These are phyloP conservation scores for Phrynosoma blainvillii DNA, from an alignment of 2,113 vertebrate genomes.

Conservation along the genomic window DNA sequence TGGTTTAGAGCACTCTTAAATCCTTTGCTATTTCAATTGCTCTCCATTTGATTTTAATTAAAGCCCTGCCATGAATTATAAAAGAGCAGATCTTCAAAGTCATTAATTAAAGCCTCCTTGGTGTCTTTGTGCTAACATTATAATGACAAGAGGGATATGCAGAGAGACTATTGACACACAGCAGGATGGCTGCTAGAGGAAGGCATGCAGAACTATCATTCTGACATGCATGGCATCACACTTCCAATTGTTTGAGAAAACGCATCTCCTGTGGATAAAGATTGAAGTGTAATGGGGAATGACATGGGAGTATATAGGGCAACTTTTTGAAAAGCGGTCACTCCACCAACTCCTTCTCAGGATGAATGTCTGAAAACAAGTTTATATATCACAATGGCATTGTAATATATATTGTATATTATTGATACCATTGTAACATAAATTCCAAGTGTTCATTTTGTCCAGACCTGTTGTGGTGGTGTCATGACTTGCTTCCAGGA, in stretches of 20 bases:
- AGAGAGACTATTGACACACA: constrained; percentile 28
- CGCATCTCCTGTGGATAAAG: constrained; percentile 33
- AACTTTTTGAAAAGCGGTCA: constrained; percentile 24
- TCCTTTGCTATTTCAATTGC: constrained; percentile 64
- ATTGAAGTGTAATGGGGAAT: neutral
- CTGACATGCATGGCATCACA: constrained; percentile 28
- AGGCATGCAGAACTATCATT: constrained; percentile 58
- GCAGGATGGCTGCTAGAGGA: constrained; percentile 38
- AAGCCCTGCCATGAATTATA: constrained; percentile 72
- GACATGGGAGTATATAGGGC: neutral
- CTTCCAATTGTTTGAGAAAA: constrained; percentile 11
- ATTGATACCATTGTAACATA: too few relatives aligned
- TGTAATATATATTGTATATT: too few relatives aligned
- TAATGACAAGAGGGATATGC: constrained; percentile 55
- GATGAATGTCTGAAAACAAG: neutral
- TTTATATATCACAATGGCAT: too few relatives aligned
- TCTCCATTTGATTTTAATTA: constrained; percentile 70
- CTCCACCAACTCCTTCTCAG: neutral
- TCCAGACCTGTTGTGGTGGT: too few relatives aligned
- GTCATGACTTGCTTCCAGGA: too few relatives aligned
- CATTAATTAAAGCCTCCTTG: constrained; percentile 63
- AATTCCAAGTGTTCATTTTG: too few relatives aligned
- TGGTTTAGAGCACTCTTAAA: constrained; percentile 61
- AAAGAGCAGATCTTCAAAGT: constrained; percentile 67
- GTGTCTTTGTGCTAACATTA: constrained; percentile 52